These are phyloP conservation scores for Burhinus bistriatus DNA, from an alignment of 2,113 vertebrate species.

Conservation along the genomic window DNA sequence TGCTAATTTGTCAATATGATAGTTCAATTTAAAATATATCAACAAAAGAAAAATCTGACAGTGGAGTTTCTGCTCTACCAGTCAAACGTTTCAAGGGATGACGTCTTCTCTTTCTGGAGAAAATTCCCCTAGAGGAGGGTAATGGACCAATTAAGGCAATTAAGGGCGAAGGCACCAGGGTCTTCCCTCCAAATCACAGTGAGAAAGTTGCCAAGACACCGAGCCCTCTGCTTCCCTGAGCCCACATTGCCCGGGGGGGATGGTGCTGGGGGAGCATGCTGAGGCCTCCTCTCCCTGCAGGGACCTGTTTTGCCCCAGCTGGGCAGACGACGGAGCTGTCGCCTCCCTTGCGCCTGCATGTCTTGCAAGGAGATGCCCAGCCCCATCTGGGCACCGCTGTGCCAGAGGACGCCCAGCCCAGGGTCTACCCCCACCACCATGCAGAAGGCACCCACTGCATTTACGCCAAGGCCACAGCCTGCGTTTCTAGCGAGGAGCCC, in stretches of 20 bases:
- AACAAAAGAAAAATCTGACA: conserved; percentile 26
- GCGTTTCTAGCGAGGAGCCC: accelerated
- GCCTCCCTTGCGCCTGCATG: accelerated
- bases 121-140: conserved; percentile 17
- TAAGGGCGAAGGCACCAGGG: conserved; percentile 26
- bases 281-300: not conserved
- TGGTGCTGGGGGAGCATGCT: accelerated
- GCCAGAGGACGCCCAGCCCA: accelerated
- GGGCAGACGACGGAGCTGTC: accelerated
- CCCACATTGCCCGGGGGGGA: accelerated
- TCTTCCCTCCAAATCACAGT: not conserved
- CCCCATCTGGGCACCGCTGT: accelerated
- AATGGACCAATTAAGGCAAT: conserved; percentile 54
- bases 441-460: accelerated
- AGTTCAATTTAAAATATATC: not conserved
- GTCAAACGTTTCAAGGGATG: conserved; percentile 28
- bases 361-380: not conserved
- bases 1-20: conserved; percentile 20
- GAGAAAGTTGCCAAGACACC: not conserved
- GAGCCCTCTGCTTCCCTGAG: not conserved
- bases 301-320: accelerated
- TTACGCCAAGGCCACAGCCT: not conserved
- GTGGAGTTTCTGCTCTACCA: conserved; percentile 47
- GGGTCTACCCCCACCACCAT: accelerated
- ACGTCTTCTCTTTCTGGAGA: conserved; percentile 19